Evolutionary conservation across 2,888 invertebrate genomes (phyloP), one percentile per base, ranked within the genome.

Genomic region (Diaphora mendica): DNA sequence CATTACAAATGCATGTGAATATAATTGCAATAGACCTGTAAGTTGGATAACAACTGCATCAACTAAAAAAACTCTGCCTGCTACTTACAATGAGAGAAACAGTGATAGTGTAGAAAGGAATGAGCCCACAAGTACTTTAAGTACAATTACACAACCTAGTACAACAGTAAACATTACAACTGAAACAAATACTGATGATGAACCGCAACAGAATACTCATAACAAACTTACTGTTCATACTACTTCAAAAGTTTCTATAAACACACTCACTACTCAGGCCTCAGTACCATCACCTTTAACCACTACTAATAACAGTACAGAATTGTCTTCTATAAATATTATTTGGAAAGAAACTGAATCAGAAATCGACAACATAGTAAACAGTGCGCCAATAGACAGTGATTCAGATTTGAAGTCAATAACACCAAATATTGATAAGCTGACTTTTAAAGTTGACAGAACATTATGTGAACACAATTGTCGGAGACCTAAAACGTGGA

Each of bases 1-100:
- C 11, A 35, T 65, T 15, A 17, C 64, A 35, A 3, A 20, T 11
- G 5, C 64, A 20, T 35, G 64, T 39, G 35, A 65, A 33, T 23
- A n/a, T 65, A 69, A 39, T n/a, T 70, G 70, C 48, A 48, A 70
- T 17, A 70, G 70, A 48, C 70, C 70, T 48, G n/a, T 64, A n/a
- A 70, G 64, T 23, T 70, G 70, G 70, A 33, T 70, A 13, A 48
- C n/a, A 67, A 70, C 64, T 42, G 9, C 42, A 26, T 30, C 42
- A 26, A 30, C 39, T 35, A 55, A 33, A 0, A 68, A 51, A 23
- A 68, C 68, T 68, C 68, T 9, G 4, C 48, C 44, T 20, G 30
- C 62, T 62, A 17, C 17, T 17, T 17, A 17, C 17, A 62, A 17
- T 30, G 30, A 17, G 7, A 30, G 0, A 62, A 30, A 30, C 0